These are phyloP conservation scores for Erythrocercus mccallii DNA, from an alignment of 2,113 vertebrate genomes.

Conservation along the genomic window DNA sequence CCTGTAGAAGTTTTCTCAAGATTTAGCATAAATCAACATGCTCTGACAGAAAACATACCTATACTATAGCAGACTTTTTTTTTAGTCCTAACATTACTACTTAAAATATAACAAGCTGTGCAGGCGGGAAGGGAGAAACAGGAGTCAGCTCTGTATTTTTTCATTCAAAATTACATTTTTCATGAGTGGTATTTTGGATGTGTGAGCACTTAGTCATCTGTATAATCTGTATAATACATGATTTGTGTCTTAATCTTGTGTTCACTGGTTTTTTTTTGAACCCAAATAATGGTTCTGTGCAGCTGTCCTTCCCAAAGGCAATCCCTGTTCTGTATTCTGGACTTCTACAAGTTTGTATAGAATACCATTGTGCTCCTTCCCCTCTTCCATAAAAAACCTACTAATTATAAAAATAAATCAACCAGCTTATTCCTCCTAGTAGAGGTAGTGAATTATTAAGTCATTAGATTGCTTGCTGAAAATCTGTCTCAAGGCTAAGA, in stretches of 20 bases:
- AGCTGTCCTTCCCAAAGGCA: not conserved
- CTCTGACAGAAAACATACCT: not conserved
- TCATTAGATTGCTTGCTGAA: not conserved
- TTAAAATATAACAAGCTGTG: not conserved
- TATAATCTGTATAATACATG: not conserved
- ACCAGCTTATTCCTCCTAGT: not conserved
- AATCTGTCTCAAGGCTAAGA: not conserved
- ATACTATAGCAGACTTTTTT: not conserved
- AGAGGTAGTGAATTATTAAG: not conserved
- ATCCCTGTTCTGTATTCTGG: not conserved
- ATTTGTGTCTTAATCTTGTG: not conserved
- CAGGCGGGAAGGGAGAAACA: rapidly evolving
- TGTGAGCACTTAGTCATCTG: not conserved
- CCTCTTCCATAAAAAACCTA: not conserved
- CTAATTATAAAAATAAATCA: not conserved
- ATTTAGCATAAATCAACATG: not conserved
- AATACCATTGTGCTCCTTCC: not conserved
- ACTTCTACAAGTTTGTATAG: not conserved
- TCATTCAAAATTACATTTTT: not conserved
- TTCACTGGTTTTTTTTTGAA: not conserved
- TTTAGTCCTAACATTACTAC: not conserved
- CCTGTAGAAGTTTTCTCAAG: not conserved
- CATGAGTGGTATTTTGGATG: not conserved
- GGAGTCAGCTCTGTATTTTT: not conserved
- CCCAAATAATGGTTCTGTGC: not conserved